Percentiles rank a stretch among this genome's conserved stretches.
phyloP scores from a whole-genome alignment of 1,140 invertebrate species.

The Himalopsyche phryganea region DNA sequence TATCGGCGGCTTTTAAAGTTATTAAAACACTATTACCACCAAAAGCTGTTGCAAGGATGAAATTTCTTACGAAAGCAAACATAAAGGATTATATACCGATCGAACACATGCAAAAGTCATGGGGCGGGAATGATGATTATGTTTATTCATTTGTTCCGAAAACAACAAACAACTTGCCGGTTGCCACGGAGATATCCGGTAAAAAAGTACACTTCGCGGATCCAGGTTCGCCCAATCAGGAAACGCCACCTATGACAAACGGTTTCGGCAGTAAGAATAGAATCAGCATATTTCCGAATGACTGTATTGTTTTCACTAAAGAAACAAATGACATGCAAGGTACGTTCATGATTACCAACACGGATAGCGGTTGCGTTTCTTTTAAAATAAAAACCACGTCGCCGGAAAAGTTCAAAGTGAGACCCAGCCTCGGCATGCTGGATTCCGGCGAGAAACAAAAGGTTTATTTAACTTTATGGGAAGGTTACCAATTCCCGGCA shows the following conservation, averaged over 20 bases:
- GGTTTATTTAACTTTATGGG: slow-evolving; percentile 43
- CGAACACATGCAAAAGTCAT: slow-evolving; percentile 70
- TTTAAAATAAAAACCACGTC: slow-evolving; percentile 73
- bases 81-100: slow-evolving; percentile 73
- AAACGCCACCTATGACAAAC: slow-evolving; percentile 12
- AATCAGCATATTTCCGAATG: slow-evolving; percentile 55
- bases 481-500: slow-evolving; percentile 41
- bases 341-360: slow-evolving; percentile 65
- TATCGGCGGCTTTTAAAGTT: slow-evolving; percentile 90
- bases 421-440: slow-evolving; percentile 77
- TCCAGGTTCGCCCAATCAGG: slow-evolving; percentile 36
- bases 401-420: slow-evolving; percentile 87
- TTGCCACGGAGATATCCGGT: slow-evolving; percentile 40
- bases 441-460: slow-evolving; percentile 54
- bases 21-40: slow-evolving; percentile 86
- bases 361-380: slow-evolving; percentile 61
- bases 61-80: slow-evolving; percentile 76
- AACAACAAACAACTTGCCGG: slow-evolving; percentile 30
- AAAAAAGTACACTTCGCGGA: slow-evolving; percentile 55
- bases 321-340: slow-evolving; percentile 62
- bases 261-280: slow-evolving; percentile 40
- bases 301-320: slow-evolving; percentile 61
- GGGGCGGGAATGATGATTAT: slow-evolving; percentile 84
- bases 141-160: slow-evolving; percentile 69
- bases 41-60: slow-evolving; percentile 86